Evolutionary conservation across 2,797 vertebrate genomes (phyloP), one percentile per base, ranked within the genome.

Genomic region (Setipinna tenuifilis): DNA sequence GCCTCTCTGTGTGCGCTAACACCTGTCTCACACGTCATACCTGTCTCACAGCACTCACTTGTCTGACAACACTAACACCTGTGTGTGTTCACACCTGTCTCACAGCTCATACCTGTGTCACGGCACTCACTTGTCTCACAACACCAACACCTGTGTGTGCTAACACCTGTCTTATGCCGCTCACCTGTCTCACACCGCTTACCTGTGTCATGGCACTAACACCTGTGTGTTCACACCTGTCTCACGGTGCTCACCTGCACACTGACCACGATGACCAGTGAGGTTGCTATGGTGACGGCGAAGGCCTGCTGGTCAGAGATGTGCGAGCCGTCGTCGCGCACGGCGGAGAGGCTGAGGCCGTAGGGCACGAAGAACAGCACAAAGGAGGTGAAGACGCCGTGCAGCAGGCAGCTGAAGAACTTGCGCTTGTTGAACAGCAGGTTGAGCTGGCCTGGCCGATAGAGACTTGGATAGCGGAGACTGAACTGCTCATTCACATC

Each of bases 171-270:
- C 2, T 54, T 0, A 16, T 3, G 16, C 0, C 28, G 4, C 62
- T 95, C 91, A 98, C 97, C 97, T 98, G 96, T n/a, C n/a, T n/a
- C 83, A 96, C 92, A 78, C 95, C n/a, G n/a, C n/a, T n/a, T n/a
- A n/a, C n/a, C n/a, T n/a, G n/a, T n/a, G n/a, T n/a, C n/a, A n/a
- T n/a, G n/a, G n/a, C n/a, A n/a, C n/a, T n/a, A n/a, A n/a, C n/a
- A n/a, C n/a, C n/a, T n/a, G n/a, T 65, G 21, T 9, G 23, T 7
- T 28, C 25, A 31, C 10, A 68, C 62, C 11, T 68, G 68, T 59
- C 2, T 54, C 0, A 16, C 14, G 16, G 3, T 14, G 4, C 62
- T 95, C 91, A 98, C 97, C 97, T 98, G 96, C 83, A 96, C 92
- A 78, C 95, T 97, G 83, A 97, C 97, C 17, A 97, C 95, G 54